Evolutionary conservation across 2,113 vertebrate species (phyloP).

Genomic region (Ophthalmolycus amberensis): DNA sequence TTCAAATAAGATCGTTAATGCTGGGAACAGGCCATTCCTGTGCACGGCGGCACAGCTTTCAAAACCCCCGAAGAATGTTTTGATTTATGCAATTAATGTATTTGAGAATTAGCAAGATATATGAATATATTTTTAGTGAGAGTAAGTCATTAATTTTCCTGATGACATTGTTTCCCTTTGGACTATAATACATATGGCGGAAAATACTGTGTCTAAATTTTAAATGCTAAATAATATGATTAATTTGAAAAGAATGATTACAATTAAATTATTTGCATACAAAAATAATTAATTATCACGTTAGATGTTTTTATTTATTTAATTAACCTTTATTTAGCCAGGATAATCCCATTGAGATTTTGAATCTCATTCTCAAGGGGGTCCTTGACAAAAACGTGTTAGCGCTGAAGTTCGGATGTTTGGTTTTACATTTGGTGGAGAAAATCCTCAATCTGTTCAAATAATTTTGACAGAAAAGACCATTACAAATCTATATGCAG

Average conservation of each 20-base stretch:
- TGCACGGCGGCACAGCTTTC: constrained; percentile 45
- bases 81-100: constrained; percentile 63
- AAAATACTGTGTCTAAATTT: constrained; percentile 35
- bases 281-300: constrained; percentile 13
- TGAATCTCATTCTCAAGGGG: background rate
- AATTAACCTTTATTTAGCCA: background rate
- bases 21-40: constrained; percentile 57
- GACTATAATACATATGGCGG: constrained; percentile 54
- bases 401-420: background rate
- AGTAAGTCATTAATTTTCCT: constrained; percentile 60
- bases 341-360: background rate
- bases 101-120: constrained; percentile 53
- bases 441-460: background rate
- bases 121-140: constrained; percentile 42
- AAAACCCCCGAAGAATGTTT: constrained; percentile 48
- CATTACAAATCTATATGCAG: background rate
- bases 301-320: background rate
- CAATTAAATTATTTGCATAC: constrained; percentile 1
- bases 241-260: constrained; percentile 28
- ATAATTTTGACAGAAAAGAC: background rate
- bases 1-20: constrained; percentile 72
- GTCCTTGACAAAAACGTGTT: background rate
- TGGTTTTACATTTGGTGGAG: background rate
- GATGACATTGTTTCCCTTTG: constrained; percentile 51
- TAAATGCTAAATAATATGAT: constrained; percentile 40